Evolutionary conservation across 2,888 invertebrate species (phyloP).

Genomic region (Drosophila anomelani): DNA sequence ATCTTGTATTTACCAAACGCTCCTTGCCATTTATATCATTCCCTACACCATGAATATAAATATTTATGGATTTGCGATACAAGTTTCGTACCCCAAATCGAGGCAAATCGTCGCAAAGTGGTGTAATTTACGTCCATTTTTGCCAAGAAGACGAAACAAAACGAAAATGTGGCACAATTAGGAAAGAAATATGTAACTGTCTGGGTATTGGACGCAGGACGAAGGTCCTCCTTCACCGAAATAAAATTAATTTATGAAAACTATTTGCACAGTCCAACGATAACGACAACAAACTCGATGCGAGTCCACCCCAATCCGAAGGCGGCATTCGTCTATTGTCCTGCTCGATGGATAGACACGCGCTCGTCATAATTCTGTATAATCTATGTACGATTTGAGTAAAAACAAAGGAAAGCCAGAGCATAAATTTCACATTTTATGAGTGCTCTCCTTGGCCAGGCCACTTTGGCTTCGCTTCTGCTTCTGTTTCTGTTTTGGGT

Average conservation of each 20-base stretch:
- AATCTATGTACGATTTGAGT: conserved; percentile 82
- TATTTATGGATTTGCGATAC: conserved; percentile 72
- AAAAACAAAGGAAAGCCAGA: conserved; percentile 74
- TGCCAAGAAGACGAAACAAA: conserved; percentile 54
- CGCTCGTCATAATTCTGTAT: conserved; percentile 80
- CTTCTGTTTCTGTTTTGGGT: conserved; percentile 8
- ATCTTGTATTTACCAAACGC: conserved; percentile 16
- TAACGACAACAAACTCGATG: conserved; percentile 27
- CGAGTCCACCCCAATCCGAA: conserved; percentile 18
- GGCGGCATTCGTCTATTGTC: conserved; percentile 61
- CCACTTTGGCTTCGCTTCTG: conserved; percentile 46
- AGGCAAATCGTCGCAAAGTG: conserved; percentile 76
- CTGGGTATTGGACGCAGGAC: conserved; percentile 49
- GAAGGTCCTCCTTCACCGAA: conserved; percentile 61
- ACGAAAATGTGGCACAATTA: conserved; percentile 71
- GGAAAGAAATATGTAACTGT: conserved; percentile 72
- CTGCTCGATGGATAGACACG: conserved; percentile 79
- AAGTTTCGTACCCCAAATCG: conserved; percentile 59
- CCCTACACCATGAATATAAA: conserved; percentile 59
- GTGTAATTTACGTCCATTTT: conserved; percentile 78
- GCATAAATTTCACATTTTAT: conserved; percentile 81
- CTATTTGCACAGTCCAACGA: conserved; percentile 70
- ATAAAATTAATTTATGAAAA: conserved; percentile 81
- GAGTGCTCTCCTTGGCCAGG: conserved; percentile 67
- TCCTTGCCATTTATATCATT: conserved; percentile 32